Evolutionary conservation across 2,888 invertebrate genomes (phyloP).

Genomic region (Tuta absoluta): DNA sequence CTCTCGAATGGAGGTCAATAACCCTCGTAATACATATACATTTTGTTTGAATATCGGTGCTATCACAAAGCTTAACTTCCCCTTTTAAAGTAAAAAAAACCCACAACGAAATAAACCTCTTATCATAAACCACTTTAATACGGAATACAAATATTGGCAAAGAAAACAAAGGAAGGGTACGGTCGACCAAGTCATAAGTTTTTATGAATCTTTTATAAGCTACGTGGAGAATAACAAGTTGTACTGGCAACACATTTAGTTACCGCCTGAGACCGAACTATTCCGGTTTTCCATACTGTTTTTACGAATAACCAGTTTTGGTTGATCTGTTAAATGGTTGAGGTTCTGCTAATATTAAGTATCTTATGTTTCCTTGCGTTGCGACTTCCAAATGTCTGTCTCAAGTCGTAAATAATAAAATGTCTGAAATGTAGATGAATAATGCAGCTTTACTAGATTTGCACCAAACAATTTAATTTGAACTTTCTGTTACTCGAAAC

Average conservation of each 20-base stretch:
- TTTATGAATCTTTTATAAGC: conserved; percentile 17
- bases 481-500: too few relatives aligned
- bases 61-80: not conserved
- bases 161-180: conserved; percentile 18
- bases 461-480: too few relatives aligned
- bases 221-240: conserved; percentile 12
- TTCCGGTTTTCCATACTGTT: too few relatives aligned
- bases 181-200: not conserved
- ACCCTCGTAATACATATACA: too few relatives aligned
- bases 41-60: not conserved
- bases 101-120: not conserved
- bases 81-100: not conserved
- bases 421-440: too few relatives aligned
- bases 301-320: not conserved
- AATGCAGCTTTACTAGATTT: too few relatives aligned
- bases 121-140: not conserved
- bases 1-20: too few relatives aligned
- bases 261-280: too few relatives aligned
- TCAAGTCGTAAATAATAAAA: too few relatives aligned
- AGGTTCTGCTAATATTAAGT: not conserved
- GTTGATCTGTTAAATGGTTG: not conserved
- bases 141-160: conserved; percentile 1
- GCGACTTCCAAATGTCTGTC: too few relatives aligned
- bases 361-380: not conserved
- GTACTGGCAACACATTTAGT: not conserved